phyloP scores from a whole-genome alignment of 2,797 vertebrate species.

The Urocyon cinereoargenteus region DNA sequence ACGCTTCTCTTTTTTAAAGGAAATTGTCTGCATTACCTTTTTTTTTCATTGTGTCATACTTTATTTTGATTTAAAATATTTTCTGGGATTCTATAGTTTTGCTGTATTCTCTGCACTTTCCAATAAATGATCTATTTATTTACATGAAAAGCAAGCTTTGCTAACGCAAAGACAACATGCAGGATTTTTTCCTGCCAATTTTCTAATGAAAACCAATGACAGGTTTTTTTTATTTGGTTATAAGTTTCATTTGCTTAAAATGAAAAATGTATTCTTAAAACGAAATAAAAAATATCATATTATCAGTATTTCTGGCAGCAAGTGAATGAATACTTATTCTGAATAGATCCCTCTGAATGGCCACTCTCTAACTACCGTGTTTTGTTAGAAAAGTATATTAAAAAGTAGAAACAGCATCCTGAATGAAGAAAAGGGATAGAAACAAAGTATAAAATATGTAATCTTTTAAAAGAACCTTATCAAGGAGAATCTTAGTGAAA shows the following conservation, averaged over 20 bases:
- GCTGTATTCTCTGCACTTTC: slow-evolving; percentile 79
- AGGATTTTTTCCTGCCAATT: slow-evolving; percentile 83
- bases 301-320: slow-evolving; percentile 86
- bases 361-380: slow-evolving; percentile 82
- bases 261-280: slow-evolving; percentile 86
- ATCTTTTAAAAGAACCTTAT: slow-evolving; percentile 85
- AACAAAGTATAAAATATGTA: slow-evolving; percentile 87
- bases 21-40: slow-evolving; percentile 73
- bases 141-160: slow-evolving; percentile 86
- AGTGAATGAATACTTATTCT: slow-evolving; percentile 84
- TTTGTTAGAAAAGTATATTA: slow-evolving; percentile 89
- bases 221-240: slow-evolving; percentile 83
- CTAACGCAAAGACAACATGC: slow-evolving; percentile 79
- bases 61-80: slow-evolving; percentile 77
- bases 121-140: slow-evolving; percentile 88
- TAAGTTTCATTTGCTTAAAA: slow-evolving; percentile 86
- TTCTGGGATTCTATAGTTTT: slow-evolving; percentile 79
- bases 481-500: slow-evolving; percentile 86
- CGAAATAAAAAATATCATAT: slow-evolving; percentile 86
- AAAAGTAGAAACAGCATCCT: slow-evolving; percentile 87
- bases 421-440: slow-evolving; percentile 85
- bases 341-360: slow-evolving; percentile 87
- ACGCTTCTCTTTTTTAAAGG: slow-evolving; percentile 72
- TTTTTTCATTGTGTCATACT: slow-evolving; percentile 79
- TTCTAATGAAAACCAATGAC: slow-evolving; percentile 82